Base-by-base conservation (phyloP, 2,113 vertebrate species). In the Eira barbara region DNA sequence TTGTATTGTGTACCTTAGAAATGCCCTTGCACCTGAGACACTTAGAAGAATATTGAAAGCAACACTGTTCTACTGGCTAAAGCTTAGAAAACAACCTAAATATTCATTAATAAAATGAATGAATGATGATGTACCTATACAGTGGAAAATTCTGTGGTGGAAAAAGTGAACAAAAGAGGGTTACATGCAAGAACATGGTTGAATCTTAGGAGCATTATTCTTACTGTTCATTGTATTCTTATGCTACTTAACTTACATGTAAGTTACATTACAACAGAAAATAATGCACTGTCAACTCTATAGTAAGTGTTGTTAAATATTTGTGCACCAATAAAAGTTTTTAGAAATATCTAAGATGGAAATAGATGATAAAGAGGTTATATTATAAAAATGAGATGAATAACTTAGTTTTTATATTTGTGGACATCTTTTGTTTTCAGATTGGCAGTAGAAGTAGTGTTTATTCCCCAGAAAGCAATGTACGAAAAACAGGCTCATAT, bases 401-500 rank as follows among this genome's bases (percentile, higher is more conserved):
- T 80, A 73, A 65, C 81, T 85, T 91, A 39, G 3, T 79, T 94
- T 95, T 87, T 65, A 82, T 83, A 39, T 82, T 91, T 20, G 79
- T 89, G 52, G 20, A 65, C 55, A 74, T 94, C 25, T 97, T 97
- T 96, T 94, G n/a, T n/a, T 98, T 99, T 95, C 97, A 99, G 99
- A 99, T 99, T 98, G 99, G 99, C 94, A 99, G 99, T 98, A 99
- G 99, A 98, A 99, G 99, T 98, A 99, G 99, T 96, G 99, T 99
- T 71, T 99, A 99, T 98, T 99, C 99, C 34, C 99, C 99, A 93
- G 99, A 99, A 98, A 99, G 99, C 97, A 99, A 96, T 69, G 99
- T 99, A 92, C 98, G 99, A 96, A 99, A 99, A 99, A 99, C 99
- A 17, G 99, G 99, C 31, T 99, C 99, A 49, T 99, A 99, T 95